phyloP scores from a whole-genome alignment of 2,113 vertebrate genomes.

The Caloenas nicobarica region DNA sequence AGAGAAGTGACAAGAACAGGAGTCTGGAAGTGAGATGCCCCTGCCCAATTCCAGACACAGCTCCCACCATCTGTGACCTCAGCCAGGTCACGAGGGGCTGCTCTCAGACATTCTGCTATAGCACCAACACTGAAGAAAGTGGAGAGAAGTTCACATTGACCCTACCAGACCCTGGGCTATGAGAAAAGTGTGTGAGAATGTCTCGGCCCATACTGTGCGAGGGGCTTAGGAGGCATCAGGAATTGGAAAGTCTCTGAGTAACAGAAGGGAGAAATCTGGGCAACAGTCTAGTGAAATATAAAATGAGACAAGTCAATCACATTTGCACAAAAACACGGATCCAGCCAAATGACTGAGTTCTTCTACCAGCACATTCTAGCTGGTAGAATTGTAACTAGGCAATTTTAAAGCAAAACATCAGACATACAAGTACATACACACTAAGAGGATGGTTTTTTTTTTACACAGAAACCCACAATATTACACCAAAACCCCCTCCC shows the following conservation, averaged over 20 bases:
- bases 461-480: background rate
- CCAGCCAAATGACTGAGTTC: conserved; percentile 7
- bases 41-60: background rate
- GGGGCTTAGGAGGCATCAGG: background rate
- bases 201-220: background rate
- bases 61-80: background rate
- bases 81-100: background rate
- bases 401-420: background rate
- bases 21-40: background rate
- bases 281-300: conserved; percentile 8
- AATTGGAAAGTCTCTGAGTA: background rate
- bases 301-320: conserved; percentile 32
- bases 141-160: background rate
- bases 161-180: background rate
- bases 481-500: background rate
- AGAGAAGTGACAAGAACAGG: background rate
- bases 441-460: background rate
- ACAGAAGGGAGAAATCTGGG: conserved; percentile 54
- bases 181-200: background rate
- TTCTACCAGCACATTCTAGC: background rate
- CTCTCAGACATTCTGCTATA: background rate
- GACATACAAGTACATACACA: background rate
- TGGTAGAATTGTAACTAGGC: background rate
- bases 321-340: conserved; percentile 34
- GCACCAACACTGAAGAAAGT: background rate